Base-by-base conservation (phyloP, 1,140 invertebrate genomes). In the Lysiphlebus fabarum region DNA sequence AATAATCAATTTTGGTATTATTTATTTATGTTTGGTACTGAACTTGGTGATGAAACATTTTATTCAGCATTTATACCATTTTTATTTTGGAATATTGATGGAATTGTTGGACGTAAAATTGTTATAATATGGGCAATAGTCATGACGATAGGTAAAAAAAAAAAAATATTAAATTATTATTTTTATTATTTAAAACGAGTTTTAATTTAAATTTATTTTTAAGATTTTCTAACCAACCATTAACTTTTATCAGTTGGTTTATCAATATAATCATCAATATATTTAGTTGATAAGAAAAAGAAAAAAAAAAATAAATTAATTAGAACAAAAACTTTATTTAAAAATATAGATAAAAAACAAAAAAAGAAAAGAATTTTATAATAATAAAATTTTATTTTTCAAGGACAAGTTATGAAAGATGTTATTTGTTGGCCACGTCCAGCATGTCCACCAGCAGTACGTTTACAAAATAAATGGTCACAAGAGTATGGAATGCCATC, bases 401-500 rank as follows among this genome's bases (percentile, higher is more conserved):
- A 26, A 26, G 90, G 92, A 69, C 93, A 95, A 81, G 87, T 85
- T 11, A 80, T 93, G 45, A 96, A 96, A 81, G 93, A 96, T 74
- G 83, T 95, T 54, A 84, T 96, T 54, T 77, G 85, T 64, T 92
- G 90, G 88, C 91, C 92, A 7, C 82, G 94, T 64, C 93, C 94
- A 0, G 80, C 86, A 0, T 85, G 82, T 63, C 91, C 90, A 50
- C 92, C 93, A 2, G 92, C 91, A 7, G 81, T 90, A 51, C 83
- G 88, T 65, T 74, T 96, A 11, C 92, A 95, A 74, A 84, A 84
- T 26, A 95, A 91, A 82, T 95, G 90, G 90, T 85, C 87, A 1
- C 74, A 91, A 61, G 93, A 96, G 74, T 96, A 93, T 82, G 92
- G 92, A 33, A 93, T 96, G 90, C 93, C 93, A 9, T 95, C 92